These are phyloP conservation scores for Mercenaria mercenaria DNA, from an alignment of 1,140 invertebrate genomes.

Conservation along the genomic window DNA sequence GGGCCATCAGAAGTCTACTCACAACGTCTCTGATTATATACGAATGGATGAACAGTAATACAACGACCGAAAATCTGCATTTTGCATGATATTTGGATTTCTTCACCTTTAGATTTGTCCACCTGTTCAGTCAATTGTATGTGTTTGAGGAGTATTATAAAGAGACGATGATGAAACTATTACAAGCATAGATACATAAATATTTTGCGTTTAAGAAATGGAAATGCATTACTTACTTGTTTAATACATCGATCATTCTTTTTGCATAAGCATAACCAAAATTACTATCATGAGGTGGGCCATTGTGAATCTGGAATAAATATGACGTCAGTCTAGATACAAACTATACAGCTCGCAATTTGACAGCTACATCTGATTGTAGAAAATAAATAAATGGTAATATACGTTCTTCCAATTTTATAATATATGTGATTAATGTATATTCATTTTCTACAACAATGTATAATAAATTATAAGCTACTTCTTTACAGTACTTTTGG, in stretches of 20 bases:
- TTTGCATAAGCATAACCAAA: constrained; percentile 99
- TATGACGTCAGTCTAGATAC: neutral
- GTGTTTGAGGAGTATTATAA: too few relatives aligned
- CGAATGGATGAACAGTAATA: too few relatives aligned
- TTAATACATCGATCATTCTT: constrained; percentile 97
- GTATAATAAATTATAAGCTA: neutral
- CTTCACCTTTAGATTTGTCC: too few relatives aligned
- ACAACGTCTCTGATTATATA: too few relatives aligned
- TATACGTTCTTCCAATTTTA: neutral
- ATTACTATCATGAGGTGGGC: constrained; percentile 98
- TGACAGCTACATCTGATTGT: neutral
- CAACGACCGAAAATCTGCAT: too few relatives aligned
- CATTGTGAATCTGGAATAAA: constrained; percentile 93
- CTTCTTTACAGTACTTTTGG: neutral
- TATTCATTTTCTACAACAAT: neutral
- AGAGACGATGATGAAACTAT: too few relatives aligned
- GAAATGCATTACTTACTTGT: constrained; percentile 89
- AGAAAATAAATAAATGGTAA: neutral
- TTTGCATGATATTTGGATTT: too few relatives aligned
- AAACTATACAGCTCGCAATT: too few relatives aligned
- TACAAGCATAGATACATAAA: too few relatives aligned
- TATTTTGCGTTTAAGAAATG: too few relatives aligned
- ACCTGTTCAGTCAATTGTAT: too few relatives aligned
- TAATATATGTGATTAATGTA: neutral
- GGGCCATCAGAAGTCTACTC: too few relatives aligned